These are phyloP conservation scores for Campaea margaritaria DNA, from an alignment of 2,888 invertebrate genomes.

Conservation along the genomic window DNA sequence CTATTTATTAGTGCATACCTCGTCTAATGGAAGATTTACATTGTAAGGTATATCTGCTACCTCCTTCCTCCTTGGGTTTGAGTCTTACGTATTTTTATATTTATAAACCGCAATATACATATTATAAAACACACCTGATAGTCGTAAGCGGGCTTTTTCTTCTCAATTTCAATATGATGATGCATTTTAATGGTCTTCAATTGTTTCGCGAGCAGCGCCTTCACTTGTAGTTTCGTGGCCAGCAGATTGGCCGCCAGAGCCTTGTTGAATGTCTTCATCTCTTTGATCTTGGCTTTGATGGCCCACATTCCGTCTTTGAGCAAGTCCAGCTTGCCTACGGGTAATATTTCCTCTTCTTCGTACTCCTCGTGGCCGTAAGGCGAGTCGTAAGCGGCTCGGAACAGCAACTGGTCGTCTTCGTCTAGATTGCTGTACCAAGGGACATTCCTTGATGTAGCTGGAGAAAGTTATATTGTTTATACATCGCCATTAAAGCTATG, in stretches of 20 bases:
- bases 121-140: slow-evolving; percentile 58
- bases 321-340: slow-evolving; percentile 69
- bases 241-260: slow-evolving; percentile 72
- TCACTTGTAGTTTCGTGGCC: slow-evolving; percentile 70
- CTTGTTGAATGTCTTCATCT: slow-evolving; percentile 73
- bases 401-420: slow-evolving; percentile 72
- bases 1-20: not conserved
- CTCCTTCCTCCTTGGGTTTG: too few species aligned
- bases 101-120: too few species aligned
- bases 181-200: slow-evolving; percentile 59
- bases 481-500: too few species aligned
- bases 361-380: slow-evolving; percentile 64
- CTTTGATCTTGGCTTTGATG: slow-evolving; percentile 71
- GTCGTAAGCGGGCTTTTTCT: slow-evolving; percentile 62
- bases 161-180: slow-evolving; percentile 55
- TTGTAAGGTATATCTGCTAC: too few species aligned
- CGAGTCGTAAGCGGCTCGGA: slow-evolving; percentile 73
- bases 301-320: slow-evolving; percentile 76
- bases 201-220: slow-evolving; percentile 64
- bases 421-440: slow-evolving; percentile 69
- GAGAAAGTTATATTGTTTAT: slow-evolving; percentile 1
- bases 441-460: slow-evolving; percentile 60
- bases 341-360: slow-evolving; percentile 58
- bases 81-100: too few species aligned
- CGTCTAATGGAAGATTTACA: not conserved